Conservation (phyloP, 92 coral and sea anemone genomes). For the Nematostella vectensis region DNA sequence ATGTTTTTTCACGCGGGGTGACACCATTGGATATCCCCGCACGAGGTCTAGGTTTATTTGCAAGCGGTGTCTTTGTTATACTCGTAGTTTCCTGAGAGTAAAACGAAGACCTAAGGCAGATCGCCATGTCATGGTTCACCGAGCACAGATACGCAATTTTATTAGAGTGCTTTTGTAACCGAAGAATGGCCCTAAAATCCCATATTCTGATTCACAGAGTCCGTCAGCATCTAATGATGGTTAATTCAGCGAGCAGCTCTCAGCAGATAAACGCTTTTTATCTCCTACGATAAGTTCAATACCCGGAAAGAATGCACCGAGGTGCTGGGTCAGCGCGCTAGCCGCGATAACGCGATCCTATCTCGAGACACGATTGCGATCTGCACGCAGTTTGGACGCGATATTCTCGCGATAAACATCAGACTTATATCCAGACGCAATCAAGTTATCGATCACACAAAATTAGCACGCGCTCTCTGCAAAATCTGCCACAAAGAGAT, state of each 20-base stretch:
- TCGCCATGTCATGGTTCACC: no score
- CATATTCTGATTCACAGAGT: neutral
- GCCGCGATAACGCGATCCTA: constrained; percentile 9
- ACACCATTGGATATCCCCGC: no score
- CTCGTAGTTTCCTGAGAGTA: no score
- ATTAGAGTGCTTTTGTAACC: no score
- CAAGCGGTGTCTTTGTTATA: no score
- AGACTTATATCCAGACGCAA: neutral
- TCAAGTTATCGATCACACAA: neutral
- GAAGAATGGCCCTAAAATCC: neutral
- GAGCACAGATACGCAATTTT: no score
- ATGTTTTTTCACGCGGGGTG: no score
- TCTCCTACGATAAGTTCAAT: constrained; percentile 1
- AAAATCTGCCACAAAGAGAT: no score
- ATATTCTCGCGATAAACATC: neutral
- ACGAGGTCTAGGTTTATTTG: no score
- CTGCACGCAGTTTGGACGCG: neutral
- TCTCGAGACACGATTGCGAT: constrained; percentile 15
- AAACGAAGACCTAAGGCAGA: no score
- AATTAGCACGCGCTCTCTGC: neutral
- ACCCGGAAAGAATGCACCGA: constrained; percentile 6
- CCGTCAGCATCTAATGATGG: neutral
- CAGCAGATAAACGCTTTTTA: neutral
- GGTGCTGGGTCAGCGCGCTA: neutral
- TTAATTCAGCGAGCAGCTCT: neutral